Percentiles rank a stretch among this genome's conserved stretches.
Conservation (phyloP, 2,888 invertebrate genomes). For the Lithophane semibrunnea region DNA sequence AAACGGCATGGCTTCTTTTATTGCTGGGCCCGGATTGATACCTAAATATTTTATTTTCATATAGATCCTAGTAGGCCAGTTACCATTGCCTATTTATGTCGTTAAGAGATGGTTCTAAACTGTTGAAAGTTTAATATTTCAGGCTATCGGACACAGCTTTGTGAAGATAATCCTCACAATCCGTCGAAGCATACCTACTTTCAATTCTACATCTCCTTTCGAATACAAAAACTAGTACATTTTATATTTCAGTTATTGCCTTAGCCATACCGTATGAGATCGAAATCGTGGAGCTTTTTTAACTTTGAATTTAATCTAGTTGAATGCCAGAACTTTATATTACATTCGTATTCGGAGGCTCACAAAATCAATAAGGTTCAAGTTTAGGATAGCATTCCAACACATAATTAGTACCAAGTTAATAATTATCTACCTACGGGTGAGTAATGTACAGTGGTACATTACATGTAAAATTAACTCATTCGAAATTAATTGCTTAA, state of each 20-base stretch:
- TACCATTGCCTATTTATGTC: conserved; percentile 65
- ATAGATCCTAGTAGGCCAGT: conserved; percentile 41
- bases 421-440: background rate
- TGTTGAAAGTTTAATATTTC: conserved; percentile 70
- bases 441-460: background rate
- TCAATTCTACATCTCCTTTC: conserved; percentile 44
- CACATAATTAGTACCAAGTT: background rate
- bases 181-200: conserved; percentile 51
- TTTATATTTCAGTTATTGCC: conserved; percentile 66
- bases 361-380: conserved; percentile 2
- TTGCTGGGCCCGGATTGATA: conserved; percentile 64
- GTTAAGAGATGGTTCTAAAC: conserved; percentile 61
- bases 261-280: conserved; percentile 46
- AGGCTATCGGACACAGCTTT: conserved; percentile 66
- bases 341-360: conserved; percentile 8
- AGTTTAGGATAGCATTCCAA: background rate
- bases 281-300: conserved; percentile 38
- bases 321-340: conserved; percentile 36
- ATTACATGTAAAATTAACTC: background rate
- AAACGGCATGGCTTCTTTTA: conserved; percentile 71
- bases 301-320: conserved; percentile 49
- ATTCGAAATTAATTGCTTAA: background rate
- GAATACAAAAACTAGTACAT: conserved; percentile 53
- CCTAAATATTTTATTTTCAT: conserved; percentile 61
- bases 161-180: conserved; percentile 67